Base-by-base conservation (phyloP, 2,888 invertebrate species). In the Dryomyza anilis region DNA sequence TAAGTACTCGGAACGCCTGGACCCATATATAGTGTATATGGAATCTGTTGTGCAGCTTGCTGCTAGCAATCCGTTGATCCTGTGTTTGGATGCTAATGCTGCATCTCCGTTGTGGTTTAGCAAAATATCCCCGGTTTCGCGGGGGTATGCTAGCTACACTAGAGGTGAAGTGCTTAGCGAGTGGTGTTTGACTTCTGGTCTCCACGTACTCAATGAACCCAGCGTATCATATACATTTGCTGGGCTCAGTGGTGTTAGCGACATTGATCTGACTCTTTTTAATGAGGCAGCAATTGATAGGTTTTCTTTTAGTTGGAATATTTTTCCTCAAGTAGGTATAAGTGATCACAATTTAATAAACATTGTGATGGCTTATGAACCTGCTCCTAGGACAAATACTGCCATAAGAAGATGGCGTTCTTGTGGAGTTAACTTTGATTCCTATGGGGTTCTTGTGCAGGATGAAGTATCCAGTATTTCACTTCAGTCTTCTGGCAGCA, bases 1-100 rank as follows among this genome's bases (percentile, higher is more conserved):
- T 50, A 57, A 56, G 36, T 67, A 52, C 14, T 25, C 29, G 16
- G 27, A 21, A 0, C 23, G 25, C 0, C 2, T 67, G 14, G 66
- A 64, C 21, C 69, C 56, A 10, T 64, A 64, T 25, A 39, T 69
- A 0, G n/a, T 2, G 63, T 69, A 69, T 36, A 12, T 69, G 23
- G 58, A 70, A n/a, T n/a, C n/a, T n/a, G n/a, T n/a, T n/a, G n/a
- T n/a, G n/a, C n/a, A n/a, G n/a, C n/a, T n/a, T n/a, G n/a, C n/a
- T n/a, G n/a, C n/a, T n/a, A n/a, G n/a, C n/a, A n/a, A n/a, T n/a
- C n/a, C n/a, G n/a, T n/a, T n/a, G n/a, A n/a, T n/a, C n/a, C n/a
- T n/a, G n/a, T n/a, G n/a, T n/a, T n/a, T n/a, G n/a, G n/a, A n/a
- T n/a, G n/a, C n/a, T n/a, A n/a, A n/a, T n/a, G n/a, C n/a, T n/a